Evolutionary conservation across 2,888 invertebrate species (phyloP).

Genomic region (Catocala nupta): DNA sequence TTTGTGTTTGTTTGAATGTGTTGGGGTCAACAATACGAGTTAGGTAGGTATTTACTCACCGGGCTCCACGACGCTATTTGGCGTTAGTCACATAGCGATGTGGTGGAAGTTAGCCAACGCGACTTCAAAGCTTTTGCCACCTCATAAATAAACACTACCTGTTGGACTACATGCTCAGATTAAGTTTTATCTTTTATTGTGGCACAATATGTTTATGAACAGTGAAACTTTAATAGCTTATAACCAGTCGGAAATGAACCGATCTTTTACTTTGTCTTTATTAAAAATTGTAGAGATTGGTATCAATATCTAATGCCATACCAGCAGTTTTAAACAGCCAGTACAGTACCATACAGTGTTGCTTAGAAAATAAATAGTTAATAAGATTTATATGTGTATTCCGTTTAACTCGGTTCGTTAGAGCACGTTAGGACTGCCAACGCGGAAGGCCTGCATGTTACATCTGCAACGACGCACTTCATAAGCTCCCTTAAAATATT

Average conservation of each 20-base stretch:
- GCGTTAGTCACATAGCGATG: conserved; percentile 49
- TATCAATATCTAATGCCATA: not conserved
- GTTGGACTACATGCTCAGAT: conserved; percentile 50
- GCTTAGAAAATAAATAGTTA: conserved; percentile 35
- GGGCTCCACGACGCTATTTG: conserved; percentile 29
- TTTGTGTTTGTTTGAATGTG: too few species aligned
- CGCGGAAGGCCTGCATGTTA: conserved; percentile 76
- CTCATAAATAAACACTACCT: conserved; percentile 72
- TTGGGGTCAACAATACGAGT: too few species aligned
- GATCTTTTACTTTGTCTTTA: too few species aligned
- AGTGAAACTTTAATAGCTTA: too few species aligned
- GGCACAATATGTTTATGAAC: not conserved
- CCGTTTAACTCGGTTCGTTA: conserved; percentile 71
- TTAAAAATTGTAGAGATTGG: too few species aligned
- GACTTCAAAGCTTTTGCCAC: conserved; percentile 77
- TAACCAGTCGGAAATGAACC: too few species aligned
- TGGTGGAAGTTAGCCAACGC: conserved; percentile 71
- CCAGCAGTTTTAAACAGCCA: conserved; percentile 6
- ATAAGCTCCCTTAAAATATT: conserved; percentile 83
- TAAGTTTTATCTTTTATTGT: conserved; percentile 8
- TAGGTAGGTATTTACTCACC: conserved; percentile 23
- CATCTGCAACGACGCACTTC: conserved; percentile 74
- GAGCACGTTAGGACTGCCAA: conserved; percentile 73
- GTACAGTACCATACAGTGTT: conserved; percentile 30
- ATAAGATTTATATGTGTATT: conserved; percentile 61